These are phyloP conservation scores for Lampris incognitus DNA, from an alignment of 2,113 vertebrate species.

Conservation along the genomic window DNA sequence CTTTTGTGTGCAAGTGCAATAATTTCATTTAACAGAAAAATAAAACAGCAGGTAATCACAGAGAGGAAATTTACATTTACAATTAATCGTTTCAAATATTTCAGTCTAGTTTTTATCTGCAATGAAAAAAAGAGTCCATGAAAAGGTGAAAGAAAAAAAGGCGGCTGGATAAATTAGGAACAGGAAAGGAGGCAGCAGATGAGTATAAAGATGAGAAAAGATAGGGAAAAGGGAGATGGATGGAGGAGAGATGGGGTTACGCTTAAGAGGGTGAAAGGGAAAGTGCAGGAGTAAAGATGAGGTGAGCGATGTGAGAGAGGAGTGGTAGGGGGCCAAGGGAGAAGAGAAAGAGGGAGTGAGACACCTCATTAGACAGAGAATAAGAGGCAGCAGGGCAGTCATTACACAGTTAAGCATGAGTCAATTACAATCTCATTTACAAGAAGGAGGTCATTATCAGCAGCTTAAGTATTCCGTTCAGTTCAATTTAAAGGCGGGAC, in stretches of 20 bases:
- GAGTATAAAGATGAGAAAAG: background rate
- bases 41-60: no score
- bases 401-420: background rate
- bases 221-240: background rate
- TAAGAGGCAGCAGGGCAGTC: background rate
- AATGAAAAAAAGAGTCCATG: constrained; percentile 34
- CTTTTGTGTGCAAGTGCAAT: no score
- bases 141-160: background rate
- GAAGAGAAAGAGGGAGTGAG: no score
- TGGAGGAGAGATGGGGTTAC: background rate
- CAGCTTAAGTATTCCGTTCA: background rate
- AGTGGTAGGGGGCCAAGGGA: background rate
- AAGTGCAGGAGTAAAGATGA: background rate
- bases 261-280: background rate
- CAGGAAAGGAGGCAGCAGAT: background rate
- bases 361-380: background rate
- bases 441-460: background rate
- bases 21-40: no score
- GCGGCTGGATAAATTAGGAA: background rate
- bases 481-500: background rate
- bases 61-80: no score
- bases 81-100: no score
- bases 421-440: background rate
- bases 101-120: no score
- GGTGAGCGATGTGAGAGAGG: no score